These are phyloP conservation scores for Jordanella pulchra DNA, from an alignment of 2,797 vertebrate genomes.

Conservation along the genomic window DNA sequence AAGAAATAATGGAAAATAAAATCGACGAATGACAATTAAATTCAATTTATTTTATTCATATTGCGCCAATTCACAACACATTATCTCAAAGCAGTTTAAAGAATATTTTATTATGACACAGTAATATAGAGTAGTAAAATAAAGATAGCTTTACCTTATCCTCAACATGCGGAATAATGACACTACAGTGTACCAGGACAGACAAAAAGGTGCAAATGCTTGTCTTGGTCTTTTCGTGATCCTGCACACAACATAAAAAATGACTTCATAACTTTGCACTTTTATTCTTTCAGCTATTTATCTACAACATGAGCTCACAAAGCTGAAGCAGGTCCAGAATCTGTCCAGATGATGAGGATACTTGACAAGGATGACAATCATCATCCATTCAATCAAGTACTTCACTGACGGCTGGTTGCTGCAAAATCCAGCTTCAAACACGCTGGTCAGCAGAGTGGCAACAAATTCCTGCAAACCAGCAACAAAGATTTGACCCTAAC, in stretches of 20 bases:
- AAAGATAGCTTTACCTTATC: slow-evolving; percentile 80
- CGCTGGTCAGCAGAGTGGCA: slow-evolving; percentile 71
- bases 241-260: slow-evolving; percentile 55
- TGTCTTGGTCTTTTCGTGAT: slow-evolving; percentile 90
- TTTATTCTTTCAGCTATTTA: neutral
- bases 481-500: slow-evolving; percentile 5
- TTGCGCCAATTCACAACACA: too few species aligned
- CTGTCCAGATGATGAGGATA: slow-evolving; percentile 84
- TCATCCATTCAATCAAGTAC: slow-evolving; percentile 92
- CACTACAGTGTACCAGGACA: slow-evolving; percentile 88
- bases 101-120: too few species aligned
- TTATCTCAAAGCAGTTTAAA: too few species aligned
- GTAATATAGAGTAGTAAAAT: neutral
- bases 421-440: slow-evolving; percentile 87
- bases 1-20: slow-evolving; percentile 9
- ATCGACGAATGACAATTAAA: too few species aligned
- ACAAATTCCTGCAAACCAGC: slow-evolving; percentile 83
- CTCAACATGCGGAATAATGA: slow-evolving; percentile 81
- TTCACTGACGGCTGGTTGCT: slow-evolving; percentile 95
- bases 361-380: slow-evolving; percentile 86
- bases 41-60: too few species aligned
- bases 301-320: slow-evolving; percentile 57
- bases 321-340: slow-evolving; percentile 89
- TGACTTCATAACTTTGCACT: neutral
- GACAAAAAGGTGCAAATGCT: slow-evolving; percentile 93